These are phyloP conservation scores for Bagarius yarrelli DNA, from an alignment of 2,113 vertebrate genomes.

Conservation along the genomic window DNA sequence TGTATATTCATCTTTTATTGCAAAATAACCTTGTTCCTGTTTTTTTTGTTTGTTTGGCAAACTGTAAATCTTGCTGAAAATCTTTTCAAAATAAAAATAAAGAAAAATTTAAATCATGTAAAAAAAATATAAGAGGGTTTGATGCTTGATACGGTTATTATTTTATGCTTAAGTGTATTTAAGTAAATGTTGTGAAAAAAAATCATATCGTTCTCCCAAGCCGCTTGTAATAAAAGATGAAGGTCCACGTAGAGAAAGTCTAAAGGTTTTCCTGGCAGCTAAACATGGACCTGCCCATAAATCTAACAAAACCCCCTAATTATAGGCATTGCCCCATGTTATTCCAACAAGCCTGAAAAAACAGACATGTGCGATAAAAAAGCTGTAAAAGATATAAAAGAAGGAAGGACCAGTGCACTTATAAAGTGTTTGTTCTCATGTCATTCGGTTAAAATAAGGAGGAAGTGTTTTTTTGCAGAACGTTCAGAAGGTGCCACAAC, in stretches of 20 bases:
- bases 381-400: slow-evolving; percentile 8
- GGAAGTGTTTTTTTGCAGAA: slow-evolving; percentile 5
- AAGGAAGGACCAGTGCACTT: slow-evolving; percentile 11
- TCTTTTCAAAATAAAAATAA: no score
- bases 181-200: background rate
- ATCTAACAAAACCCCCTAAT: background rate
- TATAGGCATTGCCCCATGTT: background rate
- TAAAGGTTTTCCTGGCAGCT: background rate
- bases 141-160: no score
- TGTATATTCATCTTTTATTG: background rate
- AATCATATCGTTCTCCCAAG: background rate
- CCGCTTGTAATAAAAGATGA: background rate
- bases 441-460: slow-evolving; percentile 5
- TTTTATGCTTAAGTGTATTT: background rate
- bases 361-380: slow-evolving; percentile 41
- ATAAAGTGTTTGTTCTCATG: slow-evolving; percentile 7
- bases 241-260: background rate
- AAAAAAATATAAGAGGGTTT: background rate
- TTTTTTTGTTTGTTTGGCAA: no score
- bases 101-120: background rate
- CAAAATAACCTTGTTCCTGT: background rate
- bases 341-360: slow-evolving; percentile 38
- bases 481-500: background rate
- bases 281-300: slow-evolving; percentile 13
- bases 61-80: background rate